phyloP scores from a whole-genome alignment of 2,888 invertebrate species.

The Argyresthia albistria region DNA sequence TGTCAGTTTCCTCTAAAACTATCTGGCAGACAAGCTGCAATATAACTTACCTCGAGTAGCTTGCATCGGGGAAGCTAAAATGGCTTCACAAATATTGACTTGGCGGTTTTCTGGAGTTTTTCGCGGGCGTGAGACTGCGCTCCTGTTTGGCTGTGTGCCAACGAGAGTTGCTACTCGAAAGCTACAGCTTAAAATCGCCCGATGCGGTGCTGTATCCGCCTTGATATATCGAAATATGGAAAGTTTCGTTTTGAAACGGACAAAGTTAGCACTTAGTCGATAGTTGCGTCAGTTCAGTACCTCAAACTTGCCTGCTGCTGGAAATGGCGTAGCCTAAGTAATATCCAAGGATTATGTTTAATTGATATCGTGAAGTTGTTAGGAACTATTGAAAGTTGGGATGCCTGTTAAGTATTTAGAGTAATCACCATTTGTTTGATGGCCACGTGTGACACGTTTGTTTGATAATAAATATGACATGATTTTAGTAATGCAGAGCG shows the following conservation, averaged over 20 bases:
- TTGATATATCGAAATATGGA: slow-evolving; percentile 9
- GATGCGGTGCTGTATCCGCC: not conserved
- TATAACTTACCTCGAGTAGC: not conserved
- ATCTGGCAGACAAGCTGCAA: no score
- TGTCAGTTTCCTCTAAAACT: no score
- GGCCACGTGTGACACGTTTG: no score
- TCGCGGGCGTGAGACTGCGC: slow-evolving; percentile 19
- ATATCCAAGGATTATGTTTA: no score
- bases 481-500: no score
- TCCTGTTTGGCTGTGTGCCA: slow-evolving; percentile 13
- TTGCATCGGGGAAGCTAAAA: slow-evolving; percentile 34
- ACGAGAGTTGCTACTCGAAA: not conserved
- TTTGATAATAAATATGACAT: no score
- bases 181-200: not conserved
- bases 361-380: no score
- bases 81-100: slow-evolving; percentile 63
- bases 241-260: slow-evolving; percentile 1
- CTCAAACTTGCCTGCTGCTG: no score
- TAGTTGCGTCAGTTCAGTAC: not conserved
- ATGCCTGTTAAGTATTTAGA: no score
- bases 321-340: no score
- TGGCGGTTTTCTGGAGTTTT: slow-evolving; percentile 34
- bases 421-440: no score
- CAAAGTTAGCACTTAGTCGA: slow-evolving; percentile 10
- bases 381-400: no score